Conservation (phyloP, 2,113 vertebrate species). For the Orthochromis indermauri region DNA sequence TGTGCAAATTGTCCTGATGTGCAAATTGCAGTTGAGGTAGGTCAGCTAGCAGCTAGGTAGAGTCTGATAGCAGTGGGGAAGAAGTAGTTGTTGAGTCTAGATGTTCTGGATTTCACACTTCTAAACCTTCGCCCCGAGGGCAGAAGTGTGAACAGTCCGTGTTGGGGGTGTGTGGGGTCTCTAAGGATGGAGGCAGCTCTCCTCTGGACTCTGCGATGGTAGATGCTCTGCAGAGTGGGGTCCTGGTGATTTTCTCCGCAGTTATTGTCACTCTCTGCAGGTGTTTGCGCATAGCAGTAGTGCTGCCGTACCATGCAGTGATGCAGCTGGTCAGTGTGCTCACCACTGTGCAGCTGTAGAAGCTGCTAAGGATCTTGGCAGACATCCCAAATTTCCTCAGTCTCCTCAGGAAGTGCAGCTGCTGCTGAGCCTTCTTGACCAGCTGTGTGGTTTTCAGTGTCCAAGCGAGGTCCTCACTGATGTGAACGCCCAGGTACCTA, state of each 20-base stretch:
- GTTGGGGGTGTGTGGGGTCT: neutral
- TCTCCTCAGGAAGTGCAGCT: rapidly evolving
- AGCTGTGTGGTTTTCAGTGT: neutral
- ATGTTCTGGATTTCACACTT: neutral
- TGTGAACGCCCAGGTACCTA: neutral
- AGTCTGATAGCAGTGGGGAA: neutral
- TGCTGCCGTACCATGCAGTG: neutral
- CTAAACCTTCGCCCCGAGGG: rapidly evolving
- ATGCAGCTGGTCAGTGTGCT: neutral
- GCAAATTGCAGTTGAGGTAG: neutral
- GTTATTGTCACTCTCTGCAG: neutral
- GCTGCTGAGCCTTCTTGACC: rapidly evolving
- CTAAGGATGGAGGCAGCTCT: neutral
- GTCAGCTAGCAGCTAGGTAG: neutral
- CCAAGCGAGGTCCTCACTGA: neutral
- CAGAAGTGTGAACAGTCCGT: neutral
- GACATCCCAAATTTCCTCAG: neutral
- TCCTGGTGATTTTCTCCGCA: rapidly evolving
- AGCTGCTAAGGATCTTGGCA: neutral
- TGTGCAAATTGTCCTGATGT: neutral
- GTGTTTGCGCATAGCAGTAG: neutral
- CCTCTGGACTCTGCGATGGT: neutral
- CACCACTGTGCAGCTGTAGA: neutral
- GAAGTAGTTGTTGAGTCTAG: neutral
- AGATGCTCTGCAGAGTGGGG: neutral